These are phyloP conservation scores for Drosophila paulistorum DNA, from an alignment of 1,140 invertebrate species.

Conservation along the genomic window DNA sequence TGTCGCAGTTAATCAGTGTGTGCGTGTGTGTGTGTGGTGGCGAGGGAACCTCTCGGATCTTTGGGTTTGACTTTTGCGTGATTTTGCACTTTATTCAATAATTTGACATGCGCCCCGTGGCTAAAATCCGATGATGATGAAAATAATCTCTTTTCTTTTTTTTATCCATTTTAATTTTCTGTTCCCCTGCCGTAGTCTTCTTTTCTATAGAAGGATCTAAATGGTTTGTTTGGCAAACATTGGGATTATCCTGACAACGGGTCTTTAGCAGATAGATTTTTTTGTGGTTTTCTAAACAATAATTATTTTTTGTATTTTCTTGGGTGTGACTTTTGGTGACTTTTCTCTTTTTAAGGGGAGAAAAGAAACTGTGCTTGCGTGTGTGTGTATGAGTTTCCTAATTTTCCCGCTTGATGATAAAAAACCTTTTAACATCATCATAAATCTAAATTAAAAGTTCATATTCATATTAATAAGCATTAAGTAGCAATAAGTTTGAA, in stretches of 20 bases:
- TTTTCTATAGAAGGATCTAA: slow-evolving; percentile 78
- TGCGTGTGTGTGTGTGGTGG: slow-evolving; percentile 20
- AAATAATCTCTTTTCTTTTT: slow-evolving; percentile 61
- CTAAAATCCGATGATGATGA: slow-evolving; percentile 82
- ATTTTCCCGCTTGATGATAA: slow-evolving; percentile 19
- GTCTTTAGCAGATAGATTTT: slow-evolving; percentile 53
- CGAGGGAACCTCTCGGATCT: slow-evolving; percentile 32
- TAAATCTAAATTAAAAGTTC: slow-evolving; percentile 62
- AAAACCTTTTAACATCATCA: slow-evolving; percentile 75
- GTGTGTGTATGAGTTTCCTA: too few relatives aligned
- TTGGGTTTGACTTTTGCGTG: slow-evolving; percentile 72
- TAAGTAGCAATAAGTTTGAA: slow-evolving; percentile 45
- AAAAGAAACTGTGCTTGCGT: neutral
- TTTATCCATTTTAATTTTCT: neutral
- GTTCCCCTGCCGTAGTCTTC: slow-evolving; percentile 32
- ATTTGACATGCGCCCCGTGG: slow-evolving; percentile 82
- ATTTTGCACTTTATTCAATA: slow-evolving; percentile 81
- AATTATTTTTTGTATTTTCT: slow-evolving; percentile 33
- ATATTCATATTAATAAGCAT: slow-evolving; percentile 71
- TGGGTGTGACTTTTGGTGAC: slow-evolving; percentile 25
- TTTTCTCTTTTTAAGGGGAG: neutral
- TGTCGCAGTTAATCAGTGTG: slow-evolving; percentile 82
- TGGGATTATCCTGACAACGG: slow-evolving; percentile 76
- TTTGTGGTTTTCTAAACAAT: slow-evolving; percentile 33
- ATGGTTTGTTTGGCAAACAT: slow-evolving; percentile 81